Percentiles rank a stretch among this genome's conserved stretches.
phyloP scores from a whole-genome alignment of 35 echinoderm and acorn worm genomes.

The Ophioderma brevispina region DNA sequence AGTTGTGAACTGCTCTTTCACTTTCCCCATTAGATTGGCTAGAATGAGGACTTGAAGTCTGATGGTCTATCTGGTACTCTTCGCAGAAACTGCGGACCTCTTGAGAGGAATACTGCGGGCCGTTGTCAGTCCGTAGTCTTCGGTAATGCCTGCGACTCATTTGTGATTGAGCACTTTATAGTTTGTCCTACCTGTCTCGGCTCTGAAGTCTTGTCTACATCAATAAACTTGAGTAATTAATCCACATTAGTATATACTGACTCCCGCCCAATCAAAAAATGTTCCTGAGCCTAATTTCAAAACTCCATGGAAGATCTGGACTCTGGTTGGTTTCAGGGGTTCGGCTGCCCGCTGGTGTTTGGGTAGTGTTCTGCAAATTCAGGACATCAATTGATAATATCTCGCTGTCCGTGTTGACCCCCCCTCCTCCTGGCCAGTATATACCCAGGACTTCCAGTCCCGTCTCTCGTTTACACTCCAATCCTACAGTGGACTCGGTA shows the following conservation, averaged over 20 bases:
- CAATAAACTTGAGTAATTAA: constrained; percentile 67
- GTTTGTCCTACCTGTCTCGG: background rate
- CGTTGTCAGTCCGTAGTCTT: constrained; percentile 64
- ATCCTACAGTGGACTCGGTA: too few species aligned
- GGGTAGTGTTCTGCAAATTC: too few species aligned
- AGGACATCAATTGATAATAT: background rate
- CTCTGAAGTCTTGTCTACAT: constrained; percentile 21
- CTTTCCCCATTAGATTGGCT: constrained; percentile 57
- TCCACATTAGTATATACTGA: constrained; percentile 58
- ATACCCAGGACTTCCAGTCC: too few species aligned
- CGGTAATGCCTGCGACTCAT: constrained; percentile 61
- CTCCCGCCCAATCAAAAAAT: constrained; percentile 34
- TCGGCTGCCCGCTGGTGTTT: too few species aligned
- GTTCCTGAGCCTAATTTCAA: constrained; percentile 53
- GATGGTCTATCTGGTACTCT: constrained; percentile 42
- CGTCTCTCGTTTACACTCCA: too few species aligned
- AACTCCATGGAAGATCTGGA: constrained; percentile 60
- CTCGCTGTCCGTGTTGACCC: too few species aligned
- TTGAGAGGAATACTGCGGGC: constrained; percentile 64
- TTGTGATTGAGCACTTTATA: constrained; percentile 45
- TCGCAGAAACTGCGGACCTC: constrained; percentile 57
- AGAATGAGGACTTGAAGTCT: constrained; percentile 40
- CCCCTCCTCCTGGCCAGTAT: background rate
- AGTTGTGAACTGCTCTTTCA: constrained; percentile 58
- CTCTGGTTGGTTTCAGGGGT: constrained; percentile 15